Evolutionary conservation across 2,113 vertebrate genomes (phyloP).

Genomic region (Aldabrachelys gigantea): DNA sequence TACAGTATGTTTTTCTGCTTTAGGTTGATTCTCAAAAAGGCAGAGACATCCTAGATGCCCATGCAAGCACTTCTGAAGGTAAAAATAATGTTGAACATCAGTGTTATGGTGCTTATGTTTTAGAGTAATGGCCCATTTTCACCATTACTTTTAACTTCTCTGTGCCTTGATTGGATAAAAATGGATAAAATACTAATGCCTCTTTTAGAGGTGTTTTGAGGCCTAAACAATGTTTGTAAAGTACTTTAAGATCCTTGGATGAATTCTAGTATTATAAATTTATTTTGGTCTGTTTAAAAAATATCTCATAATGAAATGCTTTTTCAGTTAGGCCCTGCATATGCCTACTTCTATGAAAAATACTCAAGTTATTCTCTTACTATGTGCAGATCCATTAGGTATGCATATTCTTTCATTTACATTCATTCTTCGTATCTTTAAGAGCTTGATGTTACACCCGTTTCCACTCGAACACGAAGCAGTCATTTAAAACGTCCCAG

Average conservation of each 20-base stretch:
- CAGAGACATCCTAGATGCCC: constrained; percentile 44
- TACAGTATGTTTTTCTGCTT: constrained; percentile 28
- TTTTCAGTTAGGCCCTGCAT: background rate
- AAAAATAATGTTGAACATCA: constrained; percentile 46
- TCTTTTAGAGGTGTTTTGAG: background rate
- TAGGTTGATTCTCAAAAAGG: constrained; percentile 74
- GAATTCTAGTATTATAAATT: background rate
- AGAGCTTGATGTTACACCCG: constrained; percentile 57
- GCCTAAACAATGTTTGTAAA: background rate
- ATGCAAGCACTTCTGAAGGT: constrained; percentile 79
- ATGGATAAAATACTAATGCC: background rate
- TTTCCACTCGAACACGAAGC: constrained; percentile 60
- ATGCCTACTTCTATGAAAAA: background rate
- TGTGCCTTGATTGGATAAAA: background rate
- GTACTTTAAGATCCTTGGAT: background rate
- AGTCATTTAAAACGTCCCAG: constrained; percentile 77
- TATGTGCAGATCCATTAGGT: background rate
- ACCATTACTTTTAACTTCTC: background rate
- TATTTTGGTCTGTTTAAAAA: background rate
- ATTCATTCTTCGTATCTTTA: background rate
- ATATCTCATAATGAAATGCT: background rate
- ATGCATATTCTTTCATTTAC: background rate
- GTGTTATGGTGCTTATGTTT: background rate
- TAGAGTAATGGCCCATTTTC: background rate
- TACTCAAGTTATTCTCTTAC: background rate